phyloP scores from a whole-genome alignment of 2,113 vertebrate species.

The Cebus imitator region DNA sequence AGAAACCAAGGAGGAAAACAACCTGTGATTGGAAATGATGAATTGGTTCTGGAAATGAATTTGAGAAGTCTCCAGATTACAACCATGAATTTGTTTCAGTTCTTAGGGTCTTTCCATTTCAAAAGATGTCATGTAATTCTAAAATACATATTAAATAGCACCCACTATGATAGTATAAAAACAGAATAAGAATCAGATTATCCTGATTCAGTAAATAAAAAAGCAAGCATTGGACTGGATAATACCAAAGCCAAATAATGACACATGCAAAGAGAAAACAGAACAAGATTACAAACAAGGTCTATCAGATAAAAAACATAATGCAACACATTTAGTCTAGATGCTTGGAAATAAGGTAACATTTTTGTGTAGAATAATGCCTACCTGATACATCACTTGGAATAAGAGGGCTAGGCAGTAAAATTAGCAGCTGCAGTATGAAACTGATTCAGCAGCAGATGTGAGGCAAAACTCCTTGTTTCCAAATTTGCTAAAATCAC shows the following conservation, averaged over 20 bases:
- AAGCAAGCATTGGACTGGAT: not conserved
- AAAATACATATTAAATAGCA: conserved; percentile 7
- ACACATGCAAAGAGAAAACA: not conserved
- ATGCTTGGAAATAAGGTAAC: not conserved
- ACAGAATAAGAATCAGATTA: not conserved
- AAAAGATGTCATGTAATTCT: not conserved
- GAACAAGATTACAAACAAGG: not conserved
- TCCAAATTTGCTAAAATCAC: conserved; percentile 56
- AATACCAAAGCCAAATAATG: conserved; percentile 2
- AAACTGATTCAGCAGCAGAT: conserved; percentile 63
- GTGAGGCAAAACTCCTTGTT: conserved; percentile 16
- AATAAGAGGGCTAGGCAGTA: not conserved
- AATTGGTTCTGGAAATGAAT: not conserved
- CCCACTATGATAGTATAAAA: not conserved
- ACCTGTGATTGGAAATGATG: not conserved
- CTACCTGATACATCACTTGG: not conserved
- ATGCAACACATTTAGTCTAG: not conserved
- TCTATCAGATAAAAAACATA: not conserved
- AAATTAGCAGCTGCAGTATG: conserved; percentile 25
- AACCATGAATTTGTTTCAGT: not conserved
- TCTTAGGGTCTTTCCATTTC: not conserved
- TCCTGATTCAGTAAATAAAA: not conserved
- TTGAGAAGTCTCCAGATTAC: not conserved
- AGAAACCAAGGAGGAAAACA: not conserved
- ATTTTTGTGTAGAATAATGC: not conserved